These are phyloP conservation scores for Cotesia vestalis DNA, from an alignment of 1,140 invertebrate species.

Conservation along the genomic window DNA sequence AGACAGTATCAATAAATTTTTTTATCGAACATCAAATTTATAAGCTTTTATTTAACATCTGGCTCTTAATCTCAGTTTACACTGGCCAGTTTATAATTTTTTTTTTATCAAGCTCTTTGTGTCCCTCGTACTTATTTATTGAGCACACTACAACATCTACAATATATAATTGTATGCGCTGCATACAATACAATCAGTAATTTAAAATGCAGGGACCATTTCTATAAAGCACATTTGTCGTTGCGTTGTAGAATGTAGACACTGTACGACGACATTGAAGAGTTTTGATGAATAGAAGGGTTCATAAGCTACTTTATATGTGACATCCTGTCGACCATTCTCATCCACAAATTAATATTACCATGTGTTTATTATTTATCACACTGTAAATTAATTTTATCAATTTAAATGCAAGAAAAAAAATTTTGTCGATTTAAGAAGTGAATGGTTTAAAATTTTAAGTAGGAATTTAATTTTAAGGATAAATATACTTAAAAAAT, in stretches of 20 bases:
- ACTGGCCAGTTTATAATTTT: no score
- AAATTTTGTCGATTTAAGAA: not conserved
- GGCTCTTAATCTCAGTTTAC: no score
- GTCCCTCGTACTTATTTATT: no score
- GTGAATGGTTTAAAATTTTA: no score
- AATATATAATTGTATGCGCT: not conserved
- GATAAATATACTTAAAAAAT: no score
- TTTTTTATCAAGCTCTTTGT: no score
- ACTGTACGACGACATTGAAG: conserved; percentile 40
- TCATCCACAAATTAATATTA: conserved; percentile 42
- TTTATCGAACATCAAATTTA: no score
- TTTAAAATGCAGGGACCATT: conserved; percentile 45
- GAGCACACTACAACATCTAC: no score
- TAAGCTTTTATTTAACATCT: no score
- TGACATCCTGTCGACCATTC: conserved; percentile 55
- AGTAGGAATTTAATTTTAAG: no score
- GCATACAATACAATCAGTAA: conserved; percentile 7
- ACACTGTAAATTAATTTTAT: not conserved
- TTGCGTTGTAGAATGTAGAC: conserved; percentile 18
- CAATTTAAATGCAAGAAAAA: not conserved
- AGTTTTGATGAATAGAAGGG: conserved; percentile 37
- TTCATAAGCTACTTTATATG: conserved; percentile 56
- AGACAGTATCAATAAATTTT: no score
- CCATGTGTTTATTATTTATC: conserved; percentile 42
- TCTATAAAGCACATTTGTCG: conserved; percentile 55